Evolutionary conservation across 2,113 vertebrate genomes (phyloP).

Genomic region (Dipodomys spectabilis): DNA sequence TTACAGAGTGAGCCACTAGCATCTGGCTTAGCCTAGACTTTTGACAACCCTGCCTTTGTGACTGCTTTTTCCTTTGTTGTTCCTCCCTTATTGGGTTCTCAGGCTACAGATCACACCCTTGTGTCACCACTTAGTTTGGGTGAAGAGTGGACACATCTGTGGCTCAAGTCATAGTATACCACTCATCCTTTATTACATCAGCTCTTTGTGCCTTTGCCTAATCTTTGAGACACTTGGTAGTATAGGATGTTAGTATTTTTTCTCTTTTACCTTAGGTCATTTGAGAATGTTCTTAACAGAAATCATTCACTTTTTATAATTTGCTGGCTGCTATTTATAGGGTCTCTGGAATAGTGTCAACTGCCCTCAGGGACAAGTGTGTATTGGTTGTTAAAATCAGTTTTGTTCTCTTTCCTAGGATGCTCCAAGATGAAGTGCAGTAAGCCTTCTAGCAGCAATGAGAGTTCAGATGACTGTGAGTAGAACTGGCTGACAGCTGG

Average conservation of each 20-base stretch:
- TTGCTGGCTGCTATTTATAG: slow-evolving; percentile 45
- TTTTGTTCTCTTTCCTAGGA: slow-evolving; percentile 88
- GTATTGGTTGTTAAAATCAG: slow-evolving; percentile 74
- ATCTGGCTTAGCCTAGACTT: background rate
- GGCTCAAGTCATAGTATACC: background rate
- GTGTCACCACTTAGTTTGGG: background rate
- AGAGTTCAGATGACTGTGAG: slow-evolving; percentile 99
- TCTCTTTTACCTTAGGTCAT: slow-evolving; percentile 40
- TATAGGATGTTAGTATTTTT: slow-evolving; percentile 37
- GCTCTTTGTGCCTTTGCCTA: background rate
- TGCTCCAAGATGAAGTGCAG: slow-evolving; percentile 98
- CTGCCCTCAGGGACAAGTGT: slow-evolving; percentile 70
- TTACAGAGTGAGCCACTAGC: too few relatives aligned
- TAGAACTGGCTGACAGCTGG: slow-evolving; percentile 77
- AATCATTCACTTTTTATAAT: slow-evolving; percentile 42
- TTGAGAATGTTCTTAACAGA: slow-evolving; percentile 63
- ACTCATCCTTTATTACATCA: slow-evolving; percentile 15
- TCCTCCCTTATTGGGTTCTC: slow-evolving; percentile 11
- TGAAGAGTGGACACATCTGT: slow-evolving; percentile 8
- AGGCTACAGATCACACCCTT: background rate
- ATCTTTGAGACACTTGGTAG: slow-evolving; percentile 11
- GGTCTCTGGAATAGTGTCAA: slow-evolving; percentile 19
- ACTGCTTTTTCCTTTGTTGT: slow-evolving; percentile 46
- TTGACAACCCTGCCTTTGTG: slow-evolving; percentile 18
- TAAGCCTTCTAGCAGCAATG: slow-evolving; percentile 96